Percentiles rank a stretch among this genome's conserved stretches.
Conservation (phyloP, 2,888 invertebrate species). For the Apotomis turbidana region DNA sequence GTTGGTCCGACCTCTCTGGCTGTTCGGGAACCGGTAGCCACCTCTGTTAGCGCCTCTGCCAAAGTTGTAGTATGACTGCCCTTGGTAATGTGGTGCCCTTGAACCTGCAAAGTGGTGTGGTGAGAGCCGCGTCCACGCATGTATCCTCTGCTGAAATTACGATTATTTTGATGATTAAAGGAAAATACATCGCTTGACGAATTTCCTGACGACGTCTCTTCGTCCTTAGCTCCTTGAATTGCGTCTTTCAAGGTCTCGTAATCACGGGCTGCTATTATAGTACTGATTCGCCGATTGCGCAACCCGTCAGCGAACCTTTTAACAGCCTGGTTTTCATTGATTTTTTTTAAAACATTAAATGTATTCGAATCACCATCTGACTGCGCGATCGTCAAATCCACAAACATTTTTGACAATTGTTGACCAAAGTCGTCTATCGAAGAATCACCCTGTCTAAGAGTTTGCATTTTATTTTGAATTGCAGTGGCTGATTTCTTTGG, state of each 20-base stretch:
- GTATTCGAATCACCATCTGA: too few relatives aligned
- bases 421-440: too few relatives aligned
- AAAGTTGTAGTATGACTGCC: neutral
- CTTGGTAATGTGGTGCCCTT: neutral
- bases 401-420: too few relatives aligned
- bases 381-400: too few relatives aligned
- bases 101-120: neutral
- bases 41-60: neutral
- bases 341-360: too few relatives aligned
- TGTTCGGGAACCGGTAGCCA: neutral
- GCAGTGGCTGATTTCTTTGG: too few relatives aligned
- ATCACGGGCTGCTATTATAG: neutral
- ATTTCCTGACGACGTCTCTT: neutral
- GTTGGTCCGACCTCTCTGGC: neutral
- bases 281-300: slow-evolving; percentile 6
- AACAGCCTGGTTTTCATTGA: too few relatives aligned
- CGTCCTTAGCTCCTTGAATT: slow-evolving; percentile 9
- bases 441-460: too few relatives aligned
- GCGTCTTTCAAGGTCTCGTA: slow-evolving; percentile 3
- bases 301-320: too few relatives aligned
- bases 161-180: neutral
- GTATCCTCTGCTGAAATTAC: slow-evolving; percentile 9
- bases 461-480: too few relatives aligned
- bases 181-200: neutral
- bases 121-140: neutral